Base-by-base conservation (phyloP, 2,113 vertebrate species). In the Pithys albifrons region DNA sequence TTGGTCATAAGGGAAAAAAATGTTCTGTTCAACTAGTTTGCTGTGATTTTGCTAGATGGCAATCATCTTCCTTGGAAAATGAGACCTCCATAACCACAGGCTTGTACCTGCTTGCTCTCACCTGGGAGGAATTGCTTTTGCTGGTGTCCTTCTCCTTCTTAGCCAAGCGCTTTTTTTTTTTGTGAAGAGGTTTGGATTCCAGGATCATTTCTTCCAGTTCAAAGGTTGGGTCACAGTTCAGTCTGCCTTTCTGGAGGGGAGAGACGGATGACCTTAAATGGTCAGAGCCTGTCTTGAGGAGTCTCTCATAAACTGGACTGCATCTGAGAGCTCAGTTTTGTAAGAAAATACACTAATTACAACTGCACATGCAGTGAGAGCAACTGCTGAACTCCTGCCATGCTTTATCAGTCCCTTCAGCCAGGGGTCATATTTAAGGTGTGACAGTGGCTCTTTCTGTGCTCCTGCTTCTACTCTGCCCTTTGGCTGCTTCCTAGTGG, bases 171-270 rank as follows among this genome's bases (percentile, higher is more conserved):
- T 99, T 99, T 94, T 99, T 99, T 96, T 99, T 99, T 98, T 99
- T 99, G 96, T 99, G 99, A 86, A 99, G 98, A 14, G 99, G 99
- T 97, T 99, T 99, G 73, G 99, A 98, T 96, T 99, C 99, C 78
- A 99, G 98, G 95, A 99, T 99, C 99, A 99, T 99, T 97, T 99
- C 99, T 97, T 99, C 99, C 58, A 99, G 98, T 95, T 99, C 99
- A 93, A 99, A 99, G 18, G 99, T 97, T 20, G 99, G 99, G 96
- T 99, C 99, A 81, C 99, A 99, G 93, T 99, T 99, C 58, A 99
- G 97, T 94, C 99, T 98, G 58, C 99, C 98, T 95, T 98, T 99
- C 99, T 99, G 88, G 31, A 90, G 52, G 14, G 65, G 74, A 88
- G 57, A 95, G 43, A 96, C 14, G 77, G 28, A 13, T 19, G 6